Evolutionary conservation across 1,140 invertebrate genomes (phyloP).

Genomic region (Eriocheir sinensis): DNA sequence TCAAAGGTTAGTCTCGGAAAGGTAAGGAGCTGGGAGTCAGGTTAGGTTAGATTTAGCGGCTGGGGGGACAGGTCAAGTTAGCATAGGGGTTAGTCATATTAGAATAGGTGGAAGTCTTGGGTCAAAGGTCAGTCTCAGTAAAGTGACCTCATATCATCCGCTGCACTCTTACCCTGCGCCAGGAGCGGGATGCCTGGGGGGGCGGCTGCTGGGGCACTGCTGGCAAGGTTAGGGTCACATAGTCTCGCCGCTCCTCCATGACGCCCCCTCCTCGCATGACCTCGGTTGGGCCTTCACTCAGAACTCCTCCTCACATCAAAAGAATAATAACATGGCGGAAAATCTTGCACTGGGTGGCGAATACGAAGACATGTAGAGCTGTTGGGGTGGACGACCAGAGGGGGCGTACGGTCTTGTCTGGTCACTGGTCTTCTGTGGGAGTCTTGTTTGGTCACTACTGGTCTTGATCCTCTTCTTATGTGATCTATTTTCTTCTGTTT

Average conservation of each 20-base stretch:
- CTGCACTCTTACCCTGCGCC: conserved; percentile 56
- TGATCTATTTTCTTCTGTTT: no score
- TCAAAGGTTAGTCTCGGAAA: no score
- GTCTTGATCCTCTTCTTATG: no score
- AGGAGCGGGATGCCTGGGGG: conserved; percentile 39
- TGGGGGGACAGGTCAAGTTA: no score
- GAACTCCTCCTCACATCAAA: neutral
- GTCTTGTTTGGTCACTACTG: neutral
- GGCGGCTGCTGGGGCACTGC: conserved; percentile 34
- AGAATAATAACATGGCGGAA: neutral
- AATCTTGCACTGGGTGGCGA: neutral
- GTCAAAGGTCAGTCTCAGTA: no score
- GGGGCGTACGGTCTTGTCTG: neutral
- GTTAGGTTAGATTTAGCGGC: no score
- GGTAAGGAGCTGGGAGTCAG: no score
- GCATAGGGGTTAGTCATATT: no score
- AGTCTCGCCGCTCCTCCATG: conserved; percentile 60
- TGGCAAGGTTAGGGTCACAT: conserved; percentile 58
- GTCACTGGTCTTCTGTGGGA: neutral
- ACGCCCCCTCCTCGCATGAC: conserved; percentile 81
- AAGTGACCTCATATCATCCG: no score
- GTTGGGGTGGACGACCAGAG: neutral
- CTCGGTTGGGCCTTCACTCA: neutral
- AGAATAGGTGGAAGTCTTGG: no score
- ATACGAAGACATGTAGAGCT: neutral